Conservation (phyloP, 2,113 vertebrate genomes). For the Geococcyx californianus region DNA sequence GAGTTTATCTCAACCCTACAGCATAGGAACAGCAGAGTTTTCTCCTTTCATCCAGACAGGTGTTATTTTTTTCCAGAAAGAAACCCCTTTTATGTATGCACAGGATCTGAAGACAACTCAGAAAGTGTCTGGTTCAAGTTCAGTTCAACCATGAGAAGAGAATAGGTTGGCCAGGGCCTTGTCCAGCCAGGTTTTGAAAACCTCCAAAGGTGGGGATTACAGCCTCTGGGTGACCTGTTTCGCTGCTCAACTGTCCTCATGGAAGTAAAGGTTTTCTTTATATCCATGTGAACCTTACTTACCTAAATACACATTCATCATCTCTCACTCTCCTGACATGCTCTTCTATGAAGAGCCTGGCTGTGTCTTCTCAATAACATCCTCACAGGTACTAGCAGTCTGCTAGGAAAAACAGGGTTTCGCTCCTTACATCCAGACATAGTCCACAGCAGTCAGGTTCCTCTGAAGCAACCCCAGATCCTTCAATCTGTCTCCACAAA, state of each 20-base stretch:
- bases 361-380: background rate
- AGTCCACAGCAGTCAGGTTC: background rate
- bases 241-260: background rate
- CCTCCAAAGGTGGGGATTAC: background rate
- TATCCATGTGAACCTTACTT: background rate
- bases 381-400: background rate
- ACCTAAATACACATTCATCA: background rate
- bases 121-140: background rate
- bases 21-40: background rate
- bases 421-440: background rate
- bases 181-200: background rate
- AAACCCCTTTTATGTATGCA: background rate
- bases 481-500: background rate
- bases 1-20: background rate
- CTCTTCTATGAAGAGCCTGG: background rate
- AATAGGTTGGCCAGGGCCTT: background rate
- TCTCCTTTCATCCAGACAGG: background rate
- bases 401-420: background rate
- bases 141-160: background rate
- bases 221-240: background rate
- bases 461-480: background rate
- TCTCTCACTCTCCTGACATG: background rate
- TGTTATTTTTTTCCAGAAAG: background rate
- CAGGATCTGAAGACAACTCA: background rate
- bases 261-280: background rate